Percentiles rank a stretch among this genome's conserved stretches.
Conservation (phyloP, 2,113 vertebrate genomes). For the Xenopus laevis region DNA sequence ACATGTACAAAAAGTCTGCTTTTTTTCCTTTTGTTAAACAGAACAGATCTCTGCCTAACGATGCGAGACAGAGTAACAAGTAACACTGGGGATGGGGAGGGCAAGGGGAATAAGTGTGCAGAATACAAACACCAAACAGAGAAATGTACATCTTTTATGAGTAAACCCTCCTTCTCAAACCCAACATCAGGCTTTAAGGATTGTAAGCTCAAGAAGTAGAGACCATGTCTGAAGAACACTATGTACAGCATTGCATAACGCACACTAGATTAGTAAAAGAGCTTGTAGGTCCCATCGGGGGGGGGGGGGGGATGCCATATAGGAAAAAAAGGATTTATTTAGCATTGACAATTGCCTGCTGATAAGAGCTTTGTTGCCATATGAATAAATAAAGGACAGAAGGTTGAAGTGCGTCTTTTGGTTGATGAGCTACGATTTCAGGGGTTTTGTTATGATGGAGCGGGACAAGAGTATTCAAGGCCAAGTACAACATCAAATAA, state of each 20-base stretch:
- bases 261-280: slow-evolving; percentile 23
- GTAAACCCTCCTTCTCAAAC: slow-evolving; percentile 23
- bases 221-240: slow-evolving; percentile 15
- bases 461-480: slow-evolving; percentile 41
- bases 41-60: slow-evolving; percentile 35
- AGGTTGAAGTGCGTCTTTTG: slow-evolving; percentile 25
- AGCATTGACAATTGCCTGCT: slow-evolving; percentile 17
- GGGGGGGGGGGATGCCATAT: slow-evolving; percentile 10
- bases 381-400: slow-evolving; percentile 8
- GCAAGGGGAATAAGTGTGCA: slow-evolving; percentile 16
- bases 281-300: slow-evolving; percentile 25
- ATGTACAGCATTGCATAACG: slow-evolving; percentile 29
- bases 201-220: slow-evolving; percentile 12
- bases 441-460: not conserved
- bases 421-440: slow-evolving; percentile 29
- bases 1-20: slow-evolving; percentile 54
- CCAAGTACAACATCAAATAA: slow-evolving; percentile 9
- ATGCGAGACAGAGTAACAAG: slow-evolving; percentile 39
- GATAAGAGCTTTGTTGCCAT: slow-evolving; percentile 31
- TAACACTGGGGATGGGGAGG: slow-evolving; percentile 28
- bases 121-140: slow-evolving; percentile 43
- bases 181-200: slow-evolving; percentile 19
- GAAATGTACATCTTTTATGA: slow-evolving; percentile 38
- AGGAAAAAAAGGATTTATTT: slow-evolving; percentile 18
- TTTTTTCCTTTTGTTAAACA: slow-evolving; percentile 45